Conservation (phyloP, 2,797 vertebrate genomes). For the Syndactyla subalaris region DNA sequence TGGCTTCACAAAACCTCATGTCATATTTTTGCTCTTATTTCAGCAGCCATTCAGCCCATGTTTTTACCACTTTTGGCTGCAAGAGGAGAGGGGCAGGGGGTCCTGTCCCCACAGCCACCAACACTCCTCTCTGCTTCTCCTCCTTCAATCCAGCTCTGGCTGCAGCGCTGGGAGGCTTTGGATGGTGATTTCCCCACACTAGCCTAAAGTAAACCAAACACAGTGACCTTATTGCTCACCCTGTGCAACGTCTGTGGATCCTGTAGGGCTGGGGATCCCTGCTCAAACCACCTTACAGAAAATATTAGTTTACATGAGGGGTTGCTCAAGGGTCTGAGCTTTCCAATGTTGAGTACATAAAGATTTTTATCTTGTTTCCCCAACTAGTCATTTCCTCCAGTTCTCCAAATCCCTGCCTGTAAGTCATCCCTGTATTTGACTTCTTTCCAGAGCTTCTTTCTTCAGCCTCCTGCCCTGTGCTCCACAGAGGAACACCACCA, state of each 20-base stretch:
- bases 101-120: fast-evolving
- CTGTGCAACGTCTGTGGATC: fast-evolving
- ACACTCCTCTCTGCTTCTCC: fast-evolving
- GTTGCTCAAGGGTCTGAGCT: fast-evolving
- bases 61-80: background rate
- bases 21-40: fast-evolving
- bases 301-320: fast-evolving
- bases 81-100: background rate
- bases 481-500: fast-evolving
- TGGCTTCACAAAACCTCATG: fast-evolving
- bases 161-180: background rate
- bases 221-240: fast-evolving
- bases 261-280: background rate
- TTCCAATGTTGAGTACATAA: too few species aligned
- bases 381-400: fast-evolving
- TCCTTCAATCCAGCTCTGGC: fast-evolving
- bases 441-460: background rate
- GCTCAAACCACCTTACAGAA: background rate
- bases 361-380: background rate
- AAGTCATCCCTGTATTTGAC: fast-evolving
- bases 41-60: fast-evolving
- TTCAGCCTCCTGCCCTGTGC: background rate
- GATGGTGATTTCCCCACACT: background rate
- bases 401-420: fast-evolving
- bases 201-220: background rate